Conservation (phyloP, 2,888 invertebrate genomes). For the Pelosia muscerda region DNA sequence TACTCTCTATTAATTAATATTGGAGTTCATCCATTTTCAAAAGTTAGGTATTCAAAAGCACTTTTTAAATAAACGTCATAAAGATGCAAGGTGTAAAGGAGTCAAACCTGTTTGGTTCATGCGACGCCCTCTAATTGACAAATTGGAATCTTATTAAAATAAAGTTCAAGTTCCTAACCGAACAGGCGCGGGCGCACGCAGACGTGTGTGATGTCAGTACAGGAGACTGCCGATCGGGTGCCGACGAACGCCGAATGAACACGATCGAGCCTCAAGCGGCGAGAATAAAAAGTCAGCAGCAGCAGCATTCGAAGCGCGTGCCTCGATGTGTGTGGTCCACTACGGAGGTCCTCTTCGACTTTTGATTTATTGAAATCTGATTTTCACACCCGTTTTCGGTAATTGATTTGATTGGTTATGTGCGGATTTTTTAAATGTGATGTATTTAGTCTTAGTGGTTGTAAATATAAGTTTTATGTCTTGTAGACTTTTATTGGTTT, state of each 20-base stretch:
- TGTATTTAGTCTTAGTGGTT: slow-evolving; percentile 13
- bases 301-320: slow-evolving; percentile 90
- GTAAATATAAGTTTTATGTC: not conserved
- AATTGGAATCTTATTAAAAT: slow-evolving; percentile 91
- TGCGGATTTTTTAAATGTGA: slow-evolving; percentile 35
- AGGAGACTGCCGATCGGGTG: slow-evolving; percentile 73
- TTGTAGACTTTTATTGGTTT: not conserved
- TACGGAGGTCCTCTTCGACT: slow-evolving; percentile 81
- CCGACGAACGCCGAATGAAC: slow-evolving; percentile 77
- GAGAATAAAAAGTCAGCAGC: slow-evolving; percentile 82
- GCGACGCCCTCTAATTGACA: slow-evolving; percentile 89
- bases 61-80: slow-evolving; percentile 70
- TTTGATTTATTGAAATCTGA: slow-evolving; percentile 82
- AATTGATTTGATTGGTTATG: slow-evolving; percentile 57
- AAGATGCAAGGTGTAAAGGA: slow-evolving; percentile 81
- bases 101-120: slow-evolving; percentile 82
- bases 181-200: slow-evolving; percentile 71
- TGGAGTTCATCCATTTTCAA: slow-evolving; percentile 48
- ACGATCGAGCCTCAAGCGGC: slow-evolving; percentile 72
- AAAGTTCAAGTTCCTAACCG: slow-evolving; percentile 85
- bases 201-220: slow-evolving; percentile 70
- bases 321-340: slow-evolving; percentile 91
- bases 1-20: slow-evolving; percentile 9
- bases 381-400: slow-evolving; percentile 78
- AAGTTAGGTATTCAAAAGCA: slow-evolving; percentile 62